Base-by-base conservation (phyloP, 2,113 vertebrate species). In the Phyllopteryx taeniolatus region DNA sequence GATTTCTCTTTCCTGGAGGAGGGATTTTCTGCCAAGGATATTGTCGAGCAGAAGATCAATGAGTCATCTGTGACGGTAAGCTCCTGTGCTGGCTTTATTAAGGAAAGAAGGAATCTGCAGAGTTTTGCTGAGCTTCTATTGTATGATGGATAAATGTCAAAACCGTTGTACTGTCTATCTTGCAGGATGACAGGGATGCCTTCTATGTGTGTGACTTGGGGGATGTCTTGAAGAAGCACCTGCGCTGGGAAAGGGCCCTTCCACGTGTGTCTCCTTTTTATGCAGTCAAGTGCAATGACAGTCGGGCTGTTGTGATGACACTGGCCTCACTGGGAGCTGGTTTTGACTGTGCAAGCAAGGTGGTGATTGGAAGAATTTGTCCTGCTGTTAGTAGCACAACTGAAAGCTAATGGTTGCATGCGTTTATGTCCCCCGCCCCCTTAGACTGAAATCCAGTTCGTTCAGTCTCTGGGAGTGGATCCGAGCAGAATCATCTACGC, bases 301-400 rank as follows among this genome's bases (percentile, higher is more conserved):
- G 96, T 87, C 94, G 68, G 82, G 91, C 94, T 70, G 88, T 99
- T 1, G 91, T 98, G 73, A 94, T 87, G 88, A 98, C 96, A 0
- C 93, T 99, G 0, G 95, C 96, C 8, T 90, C 94, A 22, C 81
- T 97, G 11, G 97, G 98, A 46, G 91, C 96, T 7, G 98, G 98
- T 47, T 99, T 99, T 74, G 98, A 99, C 83, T 99, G 98, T 4
- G 98, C 98, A 19, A 99, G 98, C 91, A 99, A 99, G 95, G 98
- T 99, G 76, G 74, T 86, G 68, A 27, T 73, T 70, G n/a, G 46
- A 31, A 12, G 22, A 1, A 47, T 43, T 64, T 19, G 39, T 3
- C 3, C 8, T 42, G 6, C 44, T 74, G 33, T 49, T 9, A 10
- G 13, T 27, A 69, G 69, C 6, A 1, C 3, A 10, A 8, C 51